A percentile compares a stretch with the other conserved stretches of the same genome.
phyloP scores from a whole-genome alignment of 2,113 vertebrate genomes.

The Tragelaphus scriptus region DNA sequence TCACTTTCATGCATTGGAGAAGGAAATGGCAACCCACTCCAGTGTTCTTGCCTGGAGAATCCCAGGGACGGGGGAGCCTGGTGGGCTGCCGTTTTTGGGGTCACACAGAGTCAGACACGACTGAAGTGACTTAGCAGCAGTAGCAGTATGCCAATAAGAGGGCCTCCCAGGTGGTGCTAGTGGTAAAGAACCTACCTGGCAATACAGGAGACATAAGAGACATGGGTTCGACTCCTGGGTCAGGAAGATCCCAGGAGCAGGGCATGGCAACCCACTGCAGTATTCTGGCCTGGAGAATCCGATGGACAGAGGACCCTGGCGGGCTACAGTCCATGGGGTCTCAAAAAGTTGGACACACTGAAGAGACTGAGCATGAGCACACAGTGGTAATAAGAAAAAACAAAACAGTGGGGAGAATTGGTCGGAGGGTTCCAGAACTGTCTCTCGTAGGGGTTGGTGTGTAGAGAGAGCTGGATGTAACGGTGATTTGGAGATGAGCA shows the following conservation, averaged over 20 bases:
- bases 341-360: not conserved
- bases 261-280: not conserved
- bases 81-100: no score
- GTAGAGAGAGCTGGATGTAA: fast-evolving
- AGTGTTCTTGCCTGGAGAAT: no score
- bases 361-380: not conserved
- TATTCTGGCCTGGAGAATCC: not conserved
- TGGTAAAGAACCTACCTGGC: not conserved
- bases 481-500: not conserved
- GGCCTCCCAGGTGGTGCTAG: not conserved
- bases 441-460: fast-evolving
- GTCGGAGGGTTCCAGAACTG: not conserved
- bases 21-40: no score
- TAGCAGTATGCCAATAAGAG: not conserved
- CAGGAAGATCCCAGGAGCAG: not conserved
- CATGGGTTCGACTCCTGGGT: not conserved
- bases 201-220: not conserved
- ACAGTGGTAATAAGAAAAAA: not conserved
- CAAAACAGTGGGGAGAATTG: not conserved
- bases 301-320: fast-evolving
- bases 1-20: no score
- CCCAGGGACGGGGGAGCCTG: no score
- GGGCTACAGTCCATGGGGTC: not conserved
- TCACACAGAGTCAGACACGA: no score
- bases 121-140: no score